These are phyloP conservation scores for Ophion ellenae DNA, from an alignment of 2,888 invertebrate genomes.

Conservation along the genomic window DNA sequence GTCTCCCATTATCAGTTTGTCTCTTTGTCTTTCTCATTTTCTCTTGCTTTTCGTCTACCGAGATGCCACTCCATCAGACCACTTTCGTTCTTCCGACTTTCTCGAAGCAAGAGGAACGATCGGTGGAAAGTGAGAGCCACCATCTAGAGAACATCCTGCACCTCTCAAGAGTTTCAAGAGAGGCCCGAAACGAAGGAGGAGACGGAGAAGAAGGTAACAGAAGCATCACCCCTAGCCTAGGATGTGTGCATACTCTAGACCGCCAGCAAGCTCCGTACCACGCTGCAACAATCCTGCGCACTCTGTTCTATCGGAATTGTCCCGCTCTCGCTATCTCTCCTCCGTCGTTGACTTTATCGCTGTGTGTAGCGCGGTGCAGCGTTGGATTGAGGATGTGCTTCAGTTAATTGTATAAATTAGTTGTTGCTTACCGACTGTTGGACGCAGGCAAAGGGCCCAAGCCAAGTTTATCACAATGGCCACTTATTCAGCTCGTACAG, in stretches of 20 bases:
- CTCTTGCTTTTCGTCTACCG: conserved; percentile 16
- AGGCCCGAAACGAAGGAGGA: conserved; percentile 29
- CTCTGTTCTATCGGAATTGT: conserved; percentile 9
- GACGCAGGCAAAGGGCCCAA: conserved; percentile 24
- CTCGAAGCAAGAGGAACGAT: conserved; percentile 38
- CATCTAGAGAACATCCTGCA: conserved; percentile 37
- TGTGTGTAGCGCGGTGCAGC: conserved; percentile 19
- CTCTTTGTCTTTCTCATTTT: conserved; percentile 9
- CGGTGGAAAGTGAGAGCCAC: conserved; percentile 38
- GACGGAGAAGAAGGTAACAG: conserved; percentile 39
- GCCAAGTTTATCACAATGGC: conserved; percentile 21
- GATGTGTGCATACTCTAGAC: conserved; percentile 49
- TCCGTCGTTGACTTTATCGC: conserved; percentile 41
- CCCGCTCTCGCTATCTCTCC: conserved; percentile 33
- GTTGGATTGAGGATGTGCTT: conserved; percentile 54
- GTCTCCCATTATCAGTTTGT: neutral
- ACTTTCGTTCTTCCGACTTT: conserved; percentile 37
- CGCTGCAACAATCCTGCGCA: conserved; percentile 40
- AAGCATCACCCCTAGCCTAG: conserved; percentile 32
- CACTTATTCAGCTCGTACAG: conserved; percentile 9
- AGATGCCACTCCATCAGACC: conserved; percentile 43
- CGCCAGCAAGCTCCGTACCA: conserved; percentile 35
- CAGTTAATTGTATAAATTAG: conserved; percentile 66
- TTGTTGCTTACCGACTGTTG: conserved; percentile 59
- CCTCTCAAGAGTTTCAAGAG: conserved; percentile 44